Evolutionary conservation across 2,797 vertebrate species (phyloP).

Genomic region (Hoplostethus mediterraneus): DNA sequence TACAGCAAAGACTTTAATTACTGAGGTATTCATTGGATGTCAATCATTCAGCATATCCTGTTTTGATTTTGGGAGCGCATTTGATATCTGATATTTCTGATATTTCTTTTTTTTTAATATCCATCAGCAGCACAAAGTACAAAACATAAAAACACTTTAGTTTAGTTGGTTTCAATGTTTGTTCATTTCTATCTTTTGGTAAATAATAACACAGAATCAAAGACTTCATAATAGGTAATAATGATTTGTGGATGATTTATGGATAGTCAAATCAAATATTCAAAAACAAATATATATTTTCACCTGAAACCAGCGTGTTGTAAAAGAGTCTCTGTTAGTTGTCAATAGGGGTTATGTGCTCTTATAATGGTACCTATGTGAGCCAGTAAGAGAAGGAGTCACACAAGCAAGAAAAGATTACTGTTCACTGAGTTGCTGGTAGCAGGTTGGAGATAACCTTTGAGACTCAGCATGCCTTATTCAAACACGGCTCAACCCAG

Average conservation of each 20-base stretch:
- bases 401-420: constrained; percentile 10
- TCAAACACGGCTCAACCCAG: constrained; percentile 1
- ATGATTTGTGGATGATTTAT: not conserved
- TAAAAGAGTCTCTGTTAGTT: not conserved
- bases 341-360: not conserved
- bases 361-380: not conserved
- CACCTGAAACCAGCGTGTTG: not conserved
- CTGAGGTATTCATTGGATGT: constrained; percentile 55
- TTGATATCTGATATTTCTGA: constrained; percentile 53
- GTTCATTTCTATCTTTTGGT: not conserved
- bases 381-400: constrained; percentile 7
- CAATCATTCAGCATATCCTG: constrained; percentile 62
- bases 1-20: constrained; percentile 67
- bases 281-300: not conserved
- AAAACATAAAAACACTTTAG: no score
- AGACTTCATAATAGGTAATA: not conserved
- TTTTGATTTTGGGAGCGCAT: constrained; percentile 39
- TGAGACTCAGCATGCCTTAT: not conserved
- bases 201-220: not conserved
- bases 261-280: constrained; percentile 13
- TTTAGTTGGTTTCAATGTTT: no score
- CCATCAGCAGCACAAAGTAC: constrained; percentile 3
- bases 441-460: not conserved
- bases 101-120: constrained; percentile 37
- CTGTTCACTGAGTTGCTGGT: not conserved